phyloP scores from a whole-genome alignment of 2,888 invertebrate genomes.

The Drosophila sordidula region DNA sequence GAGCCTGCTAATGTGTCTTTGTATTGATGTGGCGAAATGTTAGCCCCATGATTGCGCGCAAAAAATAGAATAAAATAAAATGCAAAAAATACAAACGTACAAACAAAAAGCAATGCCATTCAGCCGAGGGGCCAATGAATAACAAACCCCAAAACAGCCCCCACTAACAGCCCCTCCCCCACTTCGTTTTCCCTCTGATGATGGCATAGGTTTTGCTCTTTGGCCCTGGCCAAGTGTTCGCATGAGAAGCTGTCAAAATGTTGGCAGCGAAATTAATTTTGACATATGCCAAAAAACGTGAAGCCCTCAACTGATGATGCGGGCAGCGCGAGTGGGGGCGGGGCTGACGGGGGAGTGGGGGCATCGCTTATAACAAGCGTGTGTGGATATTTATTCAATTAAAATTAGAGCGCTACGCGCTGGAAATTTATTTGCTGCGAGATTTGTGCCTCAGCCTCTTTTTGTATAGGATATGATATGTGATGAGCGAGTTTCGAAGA shows the following conservation, averaged over 20 bases:
- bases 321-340: neutral
- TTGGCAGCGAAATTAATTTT: conserved; percentile 75
- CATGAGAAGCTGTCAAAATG: conserved; percentile 77
- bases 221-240: conserved; percentile 57
- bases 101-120: conserved; percentile 41
- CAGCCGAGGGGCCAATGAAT: conserved; percentile 41
- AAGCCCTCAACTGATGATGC: conserved; percentile 45
- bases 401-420: conserved; percentile 27
- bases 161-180: neutral
- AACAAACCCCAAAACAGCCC: conserved; percentile 12
- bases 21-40: conserved; percentile 50
- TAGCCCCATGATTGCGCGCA: conserved; percentile 59
- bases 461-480: too few species aligned
- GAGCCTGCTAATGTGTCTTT: conserved; percentile 38
- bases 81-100: conserved; percentile 12
- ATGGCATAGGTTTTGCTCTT: conserved; percentile 7
- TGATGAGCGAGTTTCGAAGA: too few species aligned
- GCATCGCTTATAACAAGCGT: neutral
- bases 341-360: too few species aligned
- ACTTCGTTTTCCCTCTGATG: neutral
- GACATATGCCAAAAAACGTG: conserved; percentile 76
- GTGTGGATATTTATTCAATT: conserved; percentile 42
- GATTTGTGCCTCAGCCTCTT: conserved; percentile 8
- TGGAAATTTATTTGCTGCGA: conserved; percentile 6
- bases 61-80: conserved; percentile 20